Evolutionary conservation across 2,888 invertebrate species (phyloP).

Genomic region (Dyspetes luteomarginatus): DNA sequence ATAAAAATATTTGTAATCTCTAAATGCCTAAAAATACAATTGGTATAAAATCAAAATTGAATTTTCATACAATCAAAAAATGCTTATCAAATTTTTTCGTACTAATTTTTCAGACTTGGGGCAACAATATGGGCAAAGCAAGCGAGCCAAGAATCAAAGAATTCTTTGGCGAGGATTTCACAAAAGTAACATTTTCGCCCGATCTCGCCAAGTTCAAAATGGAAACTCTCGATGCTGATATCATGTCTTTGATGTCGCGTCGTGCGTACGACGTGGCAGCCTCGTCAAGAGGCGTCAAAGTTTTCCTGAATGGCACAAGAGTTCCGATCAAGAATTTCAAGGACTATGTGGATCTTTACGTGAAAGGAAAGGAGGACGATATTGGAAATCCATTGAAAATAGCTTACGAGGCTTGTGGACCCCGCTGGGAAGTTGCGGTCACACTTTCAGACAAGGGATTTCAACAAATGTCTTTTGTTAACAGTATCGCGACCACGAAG

Average conservation of each 20-base stretch:
- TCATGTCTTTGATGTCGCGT: conserved; percentile 95
- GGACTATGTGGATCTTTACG: conserved; percentile 96
- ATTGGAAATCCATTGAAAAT: conserved; percentile 93
- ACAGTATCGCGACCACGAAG: conserved; percentile 99
- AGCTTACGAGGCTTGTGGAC: conserved; percentile 92
- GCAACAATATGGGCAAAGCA: conserved; percentile 96
- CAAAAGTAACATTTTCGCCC: conserved; percentile 96
- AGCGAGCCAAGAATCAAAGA: conserved; percentile 94
- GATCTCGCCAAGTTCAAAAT: conserved; percentile 98
- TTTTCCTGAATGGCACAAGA: conserved; percentile 94
- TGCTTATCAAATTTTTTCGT: not conserved
- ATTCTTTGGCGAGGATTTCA: conserved; percentile 91
- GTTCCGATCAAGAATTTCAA: conserved; percentile 96
- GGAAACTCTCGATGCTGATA: conserved; percentile 96
- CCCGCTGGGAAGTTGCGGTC: conserved; percentile 98
- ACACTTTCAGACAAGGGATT: conserved; percentile 94
- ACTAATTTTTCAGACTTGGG: conserved; percentile 92
- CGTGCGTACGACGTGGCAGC: conserved; percentile 99
- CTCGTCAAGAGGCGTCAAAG: conserved; percentile 94
- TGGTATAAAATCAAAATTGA: not conserved
- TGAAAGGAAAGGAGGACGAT: conserved; percentile 93
- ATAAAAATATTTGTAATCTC: not conserved
- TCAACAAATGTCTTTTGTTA: conserved; percentile 99
- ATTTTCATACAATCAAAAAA: not conserved
- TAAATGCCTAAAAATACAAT: not conserved